A percentile compares a stretch with the other conserved stretches of the same genome.
Conservation (phyloP, 1,140 invertebrate genomes). For the Drosophila eugracilis region DNA sequence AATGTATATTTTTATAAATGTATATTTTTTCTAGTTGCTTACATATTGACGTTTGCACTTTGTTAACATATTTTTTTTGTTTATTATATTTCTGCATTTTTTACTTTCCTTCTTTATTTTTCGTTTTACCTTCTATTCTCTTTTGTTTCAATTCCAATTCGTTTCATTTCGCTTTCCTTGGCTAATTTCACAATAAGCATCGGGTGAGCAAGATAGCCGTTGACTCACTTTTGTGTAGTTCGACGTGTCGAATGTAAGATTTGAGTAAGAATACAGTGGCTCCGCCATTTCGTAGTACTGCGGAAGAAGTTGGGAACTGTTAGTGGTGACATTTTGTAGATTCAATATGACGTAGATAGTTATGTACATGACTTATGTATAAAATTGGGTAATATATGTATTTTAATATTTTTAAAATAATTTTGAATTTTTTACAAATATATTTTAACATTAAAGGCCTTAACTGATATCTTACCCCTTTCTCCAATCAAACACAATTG, state of each 20-base stretch:
- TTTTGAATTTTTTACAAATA: neutral
- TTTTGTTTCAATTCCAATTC: neutral
- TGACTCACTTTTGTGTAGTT: neutral
- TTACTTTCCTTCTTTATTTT: neutral
- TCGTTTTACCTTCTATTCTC: neutral
- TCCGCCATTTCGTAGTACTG: neutral
- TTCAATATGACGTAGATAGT: slow-evolving; percentile 7
- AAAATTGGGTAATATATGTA: too few species aligned
- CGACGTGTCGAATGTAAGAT: neutral
- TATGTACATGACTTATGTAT: neutral
- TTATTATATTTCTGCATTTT: neutral
- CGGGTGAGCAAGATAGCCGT: slow-evolving; percentile 3
- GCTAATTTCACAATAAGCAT: slow-evolving; percentile 35
- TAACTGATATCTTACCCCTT: neutral
- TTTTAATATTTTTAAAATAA: neutral
- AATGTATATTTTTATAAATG: too few species aligned
- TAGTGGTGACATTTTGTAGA: neutral
- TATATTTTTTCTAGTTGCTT: too few species aligned
- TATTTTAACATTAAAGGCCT: too few species aligned
- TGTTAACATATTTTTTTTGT: neutral
- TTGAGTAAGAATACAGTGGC: slow-evolving; percentile 9
- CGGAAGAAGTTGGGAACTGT: slow-evolving; percentile 3
- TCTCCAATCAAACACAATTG: slow-evolving; percentile 10
- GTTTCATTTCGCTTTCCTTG: slow-evolving; percentile 7
- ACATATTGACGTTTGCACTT: too few species aligned